Evolutionary conservation across 2,797 vertebrate species (phyloP).

Genomic region (Synaphobranchus kaupii): DNA sequence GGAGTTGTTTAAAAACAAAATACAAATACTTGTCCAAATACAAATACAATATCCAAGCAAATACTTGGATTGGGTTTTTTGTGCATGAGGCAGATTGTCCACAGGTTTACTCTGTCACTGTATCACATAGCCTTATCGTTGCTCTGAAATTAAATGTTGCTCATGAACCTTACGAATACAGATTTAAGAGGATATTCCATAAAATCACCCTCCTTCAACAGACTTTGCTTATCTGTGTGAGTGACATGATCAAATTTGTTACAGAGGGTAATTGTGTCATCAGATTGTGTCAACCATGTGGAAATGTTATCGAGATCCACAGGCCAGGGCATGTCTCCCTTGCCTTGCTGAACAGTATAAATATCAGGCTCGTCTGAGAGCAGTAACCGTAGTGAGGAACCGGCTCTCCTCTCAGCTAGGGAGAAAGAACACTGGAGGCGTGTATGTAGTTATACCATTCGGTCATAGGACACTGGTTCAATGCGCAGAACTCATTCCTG

Average conservation of each 20-base stretch:
- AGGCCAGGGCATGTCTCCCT: background rate
- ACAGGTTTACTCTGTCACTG: no score
- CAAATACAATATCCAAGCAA: no score
- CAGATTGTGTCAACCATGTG: background rate
- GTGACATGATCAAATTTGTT: background rate
- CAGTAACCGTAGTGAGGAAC: background rate
- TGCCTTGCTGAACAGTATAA: background rate
- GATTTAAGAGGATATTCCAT: no score
- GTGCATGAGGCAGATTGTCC: no score
- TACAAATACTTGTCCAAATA: no score
- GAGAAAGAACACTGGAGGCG: background rate
- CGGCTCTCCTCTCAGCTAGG: background rate
- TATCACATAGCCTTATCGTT: no score
- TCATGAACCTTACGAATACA: no score
- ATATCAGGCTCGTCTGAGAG: background rate
- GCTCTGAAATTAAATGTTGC: no score
- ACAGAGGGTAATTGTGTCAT: background rate
- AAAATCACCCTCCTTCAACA: no score
- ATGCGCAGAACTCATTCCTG: background rate
- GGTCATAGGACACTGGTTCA: background rate
- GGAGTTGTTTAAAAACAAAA: no score
- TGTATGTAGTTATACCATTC: background rate
- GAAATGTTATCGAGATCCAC: background rate
- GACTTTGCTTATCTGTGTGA: background rate
- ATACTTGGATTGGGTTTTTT: no score